phyloP scores from a whole-genome alignment of 2,113 vertebrate genomes.

The Bambusicola thoracicus region DNA sequence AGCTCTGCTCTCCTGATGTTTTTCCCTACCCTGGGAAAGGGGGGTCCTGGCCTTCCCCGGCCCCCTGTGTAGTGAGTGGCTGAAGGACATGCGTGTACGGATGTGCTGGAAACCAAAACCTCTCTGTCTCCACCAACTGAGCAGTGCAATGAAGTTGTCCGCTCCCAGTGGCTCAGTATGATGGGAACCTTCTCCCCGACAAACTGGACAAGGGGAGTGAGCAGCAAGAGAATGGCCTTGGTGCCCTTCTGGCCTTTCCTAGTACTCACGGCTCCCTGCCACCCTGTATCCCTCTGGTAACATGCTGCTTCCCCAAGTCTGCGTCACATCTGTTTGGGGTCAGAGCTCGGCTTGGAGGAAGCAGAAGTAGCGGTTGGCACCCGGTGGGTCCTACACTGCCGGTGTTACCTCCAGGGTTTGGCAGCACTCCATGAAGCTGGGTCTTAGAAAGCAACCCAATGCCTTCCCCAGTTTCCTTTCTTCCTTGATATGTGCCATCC shows the following conservation, averaged over 20 bases:
- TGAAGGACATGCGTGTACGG: not conserved
- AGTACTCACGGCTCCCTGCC: not conserved
- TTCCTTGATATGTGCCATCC: not conserved
- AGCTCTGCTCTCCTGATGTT: not conserved
- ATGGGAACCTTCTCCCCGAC: not conserved
- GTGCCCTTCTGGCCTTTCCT: not conserved
- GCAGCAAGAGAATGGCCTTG: not conserved
- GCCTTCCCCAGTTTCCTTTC: not conserved
- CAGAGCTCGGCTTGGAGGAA: not conserved
- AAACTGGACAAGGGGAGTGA: not conserved
- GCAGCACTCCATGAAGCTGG: not conserved
- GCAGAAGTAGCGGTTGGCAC: not conserved
- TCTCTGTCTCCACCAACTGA: not conserved
- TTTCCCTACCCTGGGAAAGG: not conserved
- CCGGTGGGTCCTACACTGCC: not conserved
- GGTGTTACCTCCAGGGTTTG: not conserved
- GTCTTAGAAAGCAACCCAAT: not conserved
- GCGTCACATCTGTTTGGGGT: not conserved
- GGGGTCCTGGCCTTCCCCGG: not conserved
- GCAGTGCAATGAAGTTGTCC: not conserved
- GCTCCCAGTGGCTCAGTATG: not conserved
- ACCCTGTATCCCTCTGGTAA: not conserved
- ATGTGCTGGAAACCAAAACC: not conserved
- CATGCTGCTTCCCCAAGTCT: too few relatives aligned
- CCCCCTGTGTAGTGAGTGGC: accelerated